A percentile compares a stretch with the other conserved stretches of the same genome.
Evolutionary conservation across 2,797 vertebrate genomes (phyloP).

Genomic region (Sebastes reedi): DNA sequence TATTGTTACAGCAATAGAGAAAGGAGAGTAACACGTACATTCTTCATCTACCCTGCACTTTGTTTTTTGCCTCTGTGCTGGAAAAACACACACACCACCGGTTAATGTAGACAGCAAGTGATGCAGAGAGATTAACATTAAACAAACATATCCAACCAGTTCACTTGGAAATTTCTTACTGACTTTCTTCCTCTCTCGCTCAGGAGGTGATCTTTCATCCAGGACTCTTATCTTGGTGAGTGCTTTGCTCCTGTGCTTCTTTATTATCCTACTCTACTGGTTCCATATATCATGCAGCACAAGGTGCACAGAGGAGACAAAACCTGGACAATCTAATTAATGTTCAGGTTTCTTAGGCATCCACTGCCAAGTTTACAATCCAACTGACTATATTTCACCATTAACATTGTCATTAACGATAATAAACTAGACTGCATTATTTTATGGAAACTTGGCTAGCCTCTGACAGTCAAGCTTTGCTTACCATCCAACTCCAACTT

Average conservation of each 20-base stretch:
- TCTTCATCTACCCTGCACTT: not conserved
- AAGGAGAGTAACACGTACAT: not conserved
- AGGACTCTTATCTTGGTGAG: slow-evolving; percentile 3
- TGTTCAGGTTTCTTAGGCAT: not conserved
- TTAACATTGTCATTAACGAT: not conserved
- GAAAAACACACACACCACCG: not conserved
- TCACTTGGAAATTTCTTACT: not conserved
- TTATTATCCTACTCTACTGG: not conserved
- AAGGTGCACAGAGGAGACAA: not conserved
- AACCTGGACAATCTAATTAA: slow-evolving; percentile 19
- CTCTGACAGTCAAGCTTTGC: not conserved
- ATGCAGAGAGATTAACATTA: not conserved
- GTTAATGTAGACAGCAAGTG: not conserved
- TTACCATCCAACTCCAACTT: not conserved
- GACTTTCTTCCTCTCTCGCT: not conserved
- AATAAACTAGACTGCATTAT: not conserved
- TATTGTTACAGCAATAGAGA: slow-evolving; percentile 12
- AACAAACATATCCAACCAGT: not conserved
- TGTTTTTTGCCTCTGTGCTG: not conserved
- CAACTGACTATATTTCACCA: not conserved
- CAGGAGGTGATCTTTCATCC: not conserved
- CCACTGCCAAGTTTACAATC: slow-evolving; percentile 22
- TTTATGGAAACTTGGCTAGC: not conserved
- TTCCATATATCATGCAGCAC: slow-evolving; percentile 14
- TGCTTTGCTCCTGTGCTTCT: slow-evolving; percentile 3